These are phyloP conservation scores for Zaprionus tsacasi DNA, from an alignment of 1,140 invertebrate species.

Conservation along the genomic window DNA sequence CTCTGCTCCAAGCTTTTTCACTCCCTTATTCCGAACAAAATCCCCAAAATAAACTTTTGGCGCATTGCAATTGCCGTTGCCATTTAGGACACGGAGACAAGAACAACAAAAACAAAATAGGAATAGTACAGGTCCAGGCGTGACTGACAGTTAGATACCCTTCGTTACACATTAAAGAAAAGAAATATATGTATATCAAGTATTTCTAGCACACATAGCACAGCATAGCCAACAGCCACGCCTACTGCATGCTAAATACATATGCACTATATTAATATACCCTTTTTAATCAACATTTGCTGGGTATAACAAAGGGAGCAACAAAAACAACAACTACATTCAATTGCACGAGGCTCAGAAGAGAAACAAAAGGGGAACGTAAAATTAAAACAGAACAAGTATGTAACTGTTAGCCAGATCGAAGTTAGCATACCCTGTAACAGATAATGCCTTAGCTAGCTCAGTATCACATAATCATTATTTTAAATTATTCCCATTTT, in stretches of 20 bases:
- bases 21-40: slow-evolving; percentile 5
- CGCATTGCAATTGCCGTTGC: slow-evolving; percentile 65
- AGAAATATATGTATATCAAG: no score
- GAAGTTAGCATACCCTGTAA: background rate
- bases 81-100: slow-evolving; percentile 56
- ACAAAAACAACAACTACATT: slow-evolving; percentile 58
- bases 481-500: no score
- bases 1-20: background rate
- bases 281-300: no score
- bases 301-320: slow-evolving; percentile 1
- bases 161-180: background rate
- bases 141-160: background rate
- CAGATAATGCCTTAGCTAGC: no score
- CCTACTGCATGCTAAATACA: no score
- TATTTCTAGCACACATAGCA: no score
- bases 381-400: slow-evolving; percentile 37
- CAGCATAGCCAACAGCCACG: no score
- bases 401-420: background rate
- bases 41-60: slow-evolving; percentile 54
- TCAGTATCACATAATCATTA: no score
- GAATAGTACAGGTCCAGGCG: background rate
- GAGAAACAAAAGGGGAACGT: slow-evolving; percentile 48
- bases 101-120: slow-evolving; percentile 26
- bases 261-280: no score
- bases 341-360: slow-evolving; percentile 60